phyloP scores from a whole-genome alignment of 1,140 invertebrate species.

The Caerostris extrusa region DNA sequence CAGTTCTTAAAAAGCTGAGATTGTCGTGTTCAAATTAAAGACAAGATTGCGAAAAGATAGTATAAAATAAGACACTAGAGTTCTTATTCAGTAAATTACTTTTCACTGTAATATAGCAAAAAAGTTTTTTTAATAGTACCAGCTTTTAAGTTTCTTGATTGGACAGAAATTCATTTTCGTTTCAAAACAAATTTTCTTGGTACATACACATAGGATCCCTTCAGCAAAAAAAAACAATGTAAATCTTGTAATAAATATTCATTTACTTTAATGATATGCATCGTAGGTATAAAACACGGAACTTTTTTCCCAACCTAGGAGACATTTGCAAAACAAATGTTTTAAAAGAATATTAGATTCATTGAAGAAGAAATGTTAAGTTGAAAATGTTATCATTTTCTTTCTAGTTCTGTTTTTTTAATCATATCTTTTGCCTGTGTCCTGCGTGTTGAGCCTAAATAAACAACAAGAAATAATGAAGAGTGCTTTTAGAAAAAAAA shows the following conservation, averaged over 20 bases:
- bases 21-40: too few relatives aligned
- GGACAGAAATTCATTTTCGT: not conserved
- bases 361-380: conserved; percentile 33
- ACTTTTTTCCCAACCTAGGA: not conserved
- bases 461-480: not conserved
- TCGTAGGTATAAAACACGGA: conserved; percentile 1
- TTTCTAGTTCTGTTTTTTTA: not conserved
- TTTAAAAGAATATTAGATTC: conserved; percentile 41
- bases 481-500: not conserved
- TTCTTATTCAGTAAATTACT: too few relatives aligned
- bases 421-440: not conserved
- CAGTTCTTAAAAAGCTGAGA: too few relatives aligned
- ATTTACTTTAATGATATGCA: conserved; percentile 30
- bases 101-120: too few relatives aligned
- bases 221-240: not conserved
- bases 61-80: too few relatives aligned
- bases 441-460: conserved; percentile 6
- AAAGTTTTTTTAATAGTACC: too few relatives aligned
- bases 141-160: not conserved
- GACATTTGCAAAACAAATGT: conserved; percentile 11
- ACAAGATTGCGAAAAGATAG: too few relatives aligned
- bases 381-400: conserved; percentile 23
- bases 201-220: not conserved
- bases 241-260: conserved; percentile 20
- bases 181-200: not conserved